Base-by-base conservation (phyloP, 2,113 vertebrate species). In the Formicarius rufipectus region DNA sequence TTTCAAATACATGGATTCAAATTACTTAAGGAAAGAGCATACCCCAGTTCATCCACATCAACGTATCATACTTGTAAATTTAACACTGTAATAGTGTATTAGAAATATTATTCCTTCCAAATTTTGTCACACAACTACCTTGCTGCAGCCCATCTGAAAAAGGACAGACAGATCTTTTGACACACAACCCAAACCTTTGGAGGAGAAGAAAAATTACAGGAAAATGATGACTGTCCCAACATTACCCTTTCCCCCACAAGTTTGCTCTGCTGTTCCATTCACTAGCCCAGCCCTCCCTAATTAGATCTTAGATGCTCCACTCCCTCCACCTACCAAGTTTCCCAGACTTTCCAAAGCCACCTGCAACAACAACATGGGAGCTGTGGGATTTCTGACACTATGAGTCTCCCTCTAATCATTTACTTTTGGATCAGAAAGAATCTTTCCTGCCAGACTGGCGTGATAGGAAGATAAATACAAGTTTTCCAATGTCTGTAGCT, bases 331-430 rank as follows among this genome's bases (percentile, higher is more conserved):
- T 76, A 83, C 82, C 62, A 68, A 30, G 49, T 87, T 83, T 86
- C 79, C 59, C 86, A 95, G 92, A 59, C 83, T 83, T 88, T 77
- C 79, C 64, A 73, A 74, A 90, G 79, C 79, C 96, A 96, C 92
- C 92, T 97, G 90, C 90, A 95, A 86, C 47, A 96, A 84, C 85
- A 94, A 21, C 59, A 69, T 9, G 21, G 55, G 86, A 93, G 68
- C 59, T 59, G 45, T 88, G 94, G 92, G 90, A 88, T 67, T 95
- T 92, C 86, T 89, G 59, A 92, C 45, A 58, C 63, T 12, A 10
- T 39, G 50, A 92, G 59, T 42, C 79, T 95, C 39, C 67, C 45
- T 80, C 64, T 73, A 64, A 69, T 79, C 63, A 83, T 50, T 62
- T 49, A 86, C 30, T 86, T 90, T 80, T 86, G 92, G 95, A 95